phyloP scores from a whole-genome alignment of 1,140 invertebrate genomes.

The Magallana ariakensis region DNA sequence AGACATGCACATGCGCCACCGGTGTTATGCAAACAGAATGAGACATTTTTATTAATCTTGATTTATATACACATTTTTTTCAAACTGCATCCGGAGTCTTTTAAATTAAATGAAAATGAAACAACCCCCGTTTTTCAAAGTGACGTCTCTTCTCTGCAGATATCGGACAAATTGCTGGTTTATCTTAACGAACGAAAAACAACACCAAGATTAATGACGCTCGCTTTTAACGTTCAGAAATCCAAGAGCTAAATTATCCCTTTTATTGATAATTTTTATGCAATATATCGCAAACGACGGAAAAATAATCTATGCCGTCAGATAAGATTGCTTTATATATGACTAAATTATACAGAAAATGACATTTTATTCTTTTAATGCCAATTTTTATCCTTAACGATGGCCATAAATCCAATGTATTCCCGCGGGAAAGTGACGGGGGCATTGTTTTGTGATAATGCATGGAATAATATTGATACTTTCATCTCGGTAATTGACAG shows the following conservation, averaged over 20 bases:
- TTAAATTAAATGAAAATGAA: not conserved
- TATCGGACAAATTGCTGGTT: conserved; percentile 38
- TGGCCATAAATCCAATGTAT: conserved; percentile 46
- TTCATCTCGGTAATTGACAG: conserved; percentile 52
- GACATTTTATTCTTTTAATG: conserved; percentile 57
- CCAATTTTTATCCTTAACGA: conserved; percentile 53
- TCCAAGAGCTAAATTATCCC: conserved; percentile 56
- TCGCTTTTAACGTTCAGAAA: conserved; percentile 41
- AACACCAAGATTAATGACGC: conserved; percentile 46
- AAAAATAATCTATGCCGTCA: conserved; percentile 45
- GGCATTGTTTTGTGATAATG: conserved; percentile 50
- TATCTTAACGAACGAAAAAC: conserved; percentile 45
- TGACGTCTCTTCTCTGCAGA: conserved; percentile 29
- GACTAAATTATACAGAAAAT: conserved; percentile 58
- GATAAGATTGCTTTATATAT: conserved; percentile 53
- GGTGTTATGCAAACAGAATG: not conserved
- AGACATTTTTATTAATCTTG: too few species aligned
- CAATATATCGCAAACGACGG: conserved; percentile 47
- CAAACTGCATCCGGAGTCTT: not conserved
- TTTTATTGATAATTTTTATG: conserved; percentile 58
- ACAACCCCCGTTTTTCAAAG: conserved; percentile 6
- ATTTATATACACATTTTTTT: not conserved
- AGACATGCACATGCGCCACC: conserved; percentile 17
- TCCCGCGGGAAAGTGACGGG: conserved; percentile 41
- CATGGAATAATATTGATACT: conserved; percentile 56